phyloP scores from a whole-genome alignment of 2,113 vertebrate genomes.

The Chamaea fasciata region DNA sequence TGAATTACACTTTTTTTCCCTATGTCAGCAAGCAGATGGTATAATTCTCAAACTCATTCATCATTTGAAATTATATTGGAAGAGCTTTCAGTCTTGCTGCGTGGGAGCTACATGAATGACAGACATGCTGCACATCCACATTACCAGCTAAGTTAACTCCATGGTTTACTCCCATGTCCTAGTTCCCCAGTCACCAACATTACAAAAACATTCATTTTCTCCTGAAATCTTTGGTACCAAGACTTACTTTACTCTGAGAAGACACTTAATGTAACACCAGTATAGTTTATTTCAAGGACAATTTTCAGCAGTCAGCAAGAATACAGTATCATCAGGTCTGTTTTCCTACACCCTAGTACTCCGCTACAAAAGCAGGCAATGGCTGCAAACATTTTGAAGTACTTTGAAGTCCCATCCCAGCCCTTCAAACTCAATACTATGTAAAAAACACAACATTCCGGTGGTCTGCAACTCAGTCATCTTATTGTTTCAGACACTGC shows the following conservation, averaged over 20 bases:
- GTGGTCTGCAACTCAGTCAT: not conserved
- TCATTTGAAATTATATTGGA: conserved; percentile 50
- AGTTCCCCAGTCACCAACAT: not conserved
- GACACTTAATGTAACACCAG: rapidly evolving
- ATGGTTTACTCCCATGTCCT: not conserved
- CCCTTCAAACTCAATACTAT: not conserved
- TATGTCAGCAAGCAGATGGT: conserved; percentile 61
- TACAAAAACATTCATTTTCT: not conserved
- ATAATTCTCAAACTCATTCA: conserved; percentile 60
- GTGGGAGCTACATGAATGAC: conserved; percentile 13
- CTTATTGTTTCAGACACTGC: not conserved
- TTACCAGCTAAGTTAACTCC: not conserved
- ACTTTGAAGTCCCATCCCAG: not conserved
- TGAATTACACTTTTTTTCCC: conserved; percentile 53
- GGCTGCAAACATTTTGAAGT: not conserved
- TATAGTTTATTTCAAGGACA: not conserved
- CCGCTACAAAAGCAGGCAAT: not conserved
- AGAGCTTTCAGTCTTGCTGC: not conserved
- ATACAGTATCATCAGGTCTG: not conserved
- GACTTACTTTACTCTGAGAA: not conserved
- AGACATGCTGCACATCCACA: not conserved
- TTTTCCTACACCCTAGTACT: not conserved
- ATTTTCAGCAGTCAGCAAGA: not conserved
- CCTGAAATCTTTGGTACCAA: not conserved
- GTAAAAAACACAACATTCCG: not conserved